Evolutionary conservation across 2,113 vertebrate species (phyloP).

Genomic region (Ondatra zibethicus): DNA sequence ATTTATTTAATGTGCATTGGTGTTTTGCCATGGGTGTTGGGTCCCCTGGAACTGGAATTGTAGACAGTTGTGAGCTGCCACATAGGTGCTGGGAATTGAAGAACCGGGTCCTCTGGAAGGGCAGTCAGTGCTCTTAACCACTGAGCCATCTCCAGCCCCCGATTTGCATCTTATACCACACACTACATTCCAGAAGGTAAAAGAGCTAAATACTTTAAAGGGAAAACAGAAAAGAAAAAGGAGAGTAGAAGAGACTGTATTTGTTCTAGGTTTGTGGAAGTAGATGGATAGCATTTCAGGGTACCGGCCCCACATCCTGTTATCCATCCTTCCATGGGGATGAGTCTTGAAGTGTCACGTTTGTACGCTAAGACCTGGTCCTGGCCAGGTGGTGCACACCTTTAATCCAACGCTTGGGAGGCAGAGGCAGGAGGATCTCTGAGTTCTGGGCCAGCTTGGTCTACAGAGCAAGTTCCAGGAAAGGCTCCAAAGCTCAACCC

Average conservation of each 20-base stretch:
- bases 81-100: background rate
- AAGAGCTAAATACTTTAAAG: conserved; percentile 44
- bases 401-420: no score
- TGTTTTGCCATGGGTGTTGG: background rate
- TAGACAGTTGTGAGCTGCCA: background rate
- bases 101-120: background rate
- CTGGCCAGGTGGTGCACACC: no score
- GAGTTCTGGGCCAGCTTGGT: no score
- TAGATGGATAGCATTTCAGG: background rate
- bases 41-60: background rate
- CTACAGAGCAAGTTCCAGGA: no score
- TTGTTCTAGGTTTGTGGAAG: background rate
- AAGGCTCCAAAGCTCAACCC: no score
- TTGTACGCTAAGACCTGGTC: background rate
- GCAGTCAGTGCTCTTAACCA: background rate
- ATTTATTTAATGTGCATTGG: background rate
- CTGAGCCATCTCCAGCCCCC: background rate
- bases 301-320: background rate
- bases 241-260: background rate
- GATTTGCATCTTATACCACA: background rate
- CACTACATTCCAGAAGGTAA: background rate
- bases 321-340: background rate
- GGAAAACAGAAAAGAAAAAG: conserved; percentile 7
- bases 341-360: background rate
- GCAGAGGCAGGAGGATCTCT: no score